These are phyloP conservation scores for Tetragonula clypearis DNA, from an alignment of 1,140 invertebrate species.

Conservation along the genomic window DNA sequence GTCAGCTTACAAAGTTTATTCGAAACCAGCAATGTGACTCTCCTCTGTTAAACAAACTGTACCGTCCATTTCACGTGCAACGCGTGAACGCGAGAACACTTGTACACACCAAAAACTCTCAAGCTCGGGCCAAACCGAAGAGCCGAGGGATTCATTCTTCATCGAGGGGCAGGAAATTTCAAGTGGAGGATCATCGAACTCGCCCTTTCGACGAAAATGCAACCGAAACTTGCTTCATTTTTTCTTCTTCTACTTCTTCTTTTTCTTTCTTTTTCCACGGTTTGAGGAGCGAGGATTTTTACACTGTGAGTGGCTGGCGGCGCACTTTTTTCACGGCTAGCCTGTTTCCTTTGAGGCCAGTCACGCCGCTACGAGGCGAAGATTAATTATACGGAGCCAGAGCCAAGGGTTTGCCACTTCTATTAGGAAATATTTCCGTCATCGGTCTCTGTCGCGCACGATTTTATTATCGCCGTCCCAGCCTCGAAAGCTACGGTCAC, in stretches of 20 bases:
- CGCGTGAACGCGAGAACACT: too few relatives aligned
- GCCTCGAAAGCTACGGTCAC: background rate
- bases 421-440: slow-evolving; percentile 22
- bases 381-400: slow-evolving; percentile 35
- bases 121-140: background rate
- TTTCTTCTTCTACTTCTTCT: background rate
- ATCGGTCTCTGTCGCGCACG: slow-evolving; percentile 37
- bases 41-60: too few relatives aligned
- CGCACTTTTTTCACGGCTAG: background rate
- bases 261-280: too few relatives aligned
- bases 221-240: background rate
- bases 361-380: background rate
- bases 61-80: too few relatives aligned
- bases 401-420: background rate
- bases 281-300: background rate
- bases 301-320: background rate
- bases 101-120: too few relatives aligned
- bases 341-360: background rate
- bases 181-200: slow-evolving; percentile 4
- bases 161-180: background rate
- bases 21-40: too few relatives aligned
- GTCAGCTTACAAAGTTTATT: too few relatives aligned
- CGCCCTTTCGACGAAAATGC: background rate
- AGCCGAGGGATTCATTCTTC: slow-evolving; percentile 30
- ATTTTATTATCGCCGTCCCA: background rate